A percentile compares a stretch with the other conserved stretches of the same genome.
Conservation (phyloP, 1,140 invertebrate species). For the Euura lappo region DNA sequence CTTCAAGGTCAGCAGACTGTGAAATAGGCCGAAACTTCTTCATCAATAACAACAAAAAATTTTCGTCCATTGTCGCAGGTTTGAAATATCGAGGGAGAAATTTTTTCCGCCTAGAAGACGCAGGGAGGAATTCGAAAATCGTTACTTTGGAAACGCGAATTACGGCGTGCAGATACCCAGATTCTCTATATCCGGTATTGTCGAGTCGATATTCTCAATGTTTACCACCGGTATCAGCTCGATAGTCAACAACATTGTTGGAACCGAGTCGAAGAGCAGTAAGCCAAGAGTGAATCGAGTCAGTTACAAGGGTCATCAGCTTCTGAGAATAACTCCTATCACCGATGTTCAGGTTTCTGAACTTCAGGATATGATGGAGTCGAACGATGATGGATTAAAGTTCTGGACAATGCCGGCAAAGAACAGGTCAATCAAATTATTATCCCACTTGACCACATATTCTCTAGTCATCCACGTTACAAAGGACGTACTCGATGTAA, state of each 20-base stretch:
- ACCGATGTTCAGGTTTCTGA: conserved; percentile 43
- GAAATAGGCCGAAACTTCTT: too few species aligned
- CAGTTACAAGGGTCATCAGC: conserved; percentile 53
- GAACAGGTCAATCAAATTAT: conserved; percentile 37
- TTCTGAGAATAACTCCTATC: conserved; percentile 47
- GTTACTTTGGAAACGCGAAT: conserved; percentile 22
- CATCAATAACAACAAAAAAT: background rate
- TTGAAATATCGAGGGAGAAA: background rate
- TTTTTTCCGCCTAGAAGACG: conserved; percentile 1
- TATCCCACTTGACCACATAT: too few species aligned
- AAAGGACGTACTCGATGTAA: too few species aligned
- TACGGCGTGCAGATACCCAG: background rate
- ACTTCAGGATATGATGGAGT: conserved; percentile 42
- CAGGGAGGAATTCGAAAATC: conserved; percentile 24
- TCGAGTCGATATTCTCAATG: conserved; percentile 44
- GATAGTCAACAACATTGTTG: conserved; percentile 45
- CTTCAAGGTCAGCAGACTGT: too few species aligned
- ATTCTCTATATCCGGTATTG: background rate
- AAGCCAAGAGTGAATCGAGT: conserved; percentile 33
- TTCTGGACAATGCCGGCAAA: conserved; percentile 62
- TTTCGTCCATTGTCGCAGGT: background rate
- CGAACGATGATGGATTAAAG: conserved; percentile 57
- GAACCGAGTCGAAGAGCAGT: conserved; percentile 41
- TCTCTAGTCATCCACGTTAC: too few species aligned
- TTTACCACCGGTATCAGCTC: conserved; percentile 42